Percentiles rank a stretch among this genome's conserved stretches.
Conservation (phyloP, 2,113 vertebrate genomes). For the Salvator merianae region DNA sequence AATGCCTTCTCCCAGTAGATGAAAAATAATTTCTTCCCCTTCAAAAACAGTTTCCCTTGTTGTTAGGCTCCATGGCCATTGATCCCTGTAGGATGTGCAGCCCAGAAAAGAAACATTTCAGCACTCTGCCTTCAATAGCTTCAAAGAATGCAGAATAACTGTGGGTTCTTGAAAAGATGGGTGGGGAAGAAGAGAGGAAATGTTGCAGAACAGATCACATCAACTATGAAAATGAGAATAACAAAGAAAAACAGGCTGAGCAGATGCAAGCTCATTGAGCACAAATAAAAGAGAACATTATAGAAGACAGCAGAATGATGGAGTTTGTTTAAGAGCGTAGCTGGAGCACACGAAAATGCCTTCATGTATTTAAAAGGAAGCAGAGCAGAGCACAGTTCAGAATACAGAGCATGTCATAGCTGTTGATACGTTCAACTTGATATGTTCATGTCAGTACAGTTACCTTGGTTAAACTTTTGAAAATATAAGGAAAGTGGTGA, state of each 20-base stretch:
- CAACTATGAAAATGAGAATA: neutral
- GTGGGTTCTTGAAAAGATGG: neutral
- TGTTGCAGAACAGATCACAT: neutral
- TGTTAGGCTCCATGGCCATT: too few relatives aligned
- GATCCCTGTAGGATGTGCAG: too few relatives aligned
- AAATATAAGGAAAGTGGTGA: too few relatives aligned
- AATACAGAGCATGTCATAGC: neutral
- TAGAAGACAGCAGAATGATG: neutral
- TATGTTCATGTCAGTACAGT: neutral
- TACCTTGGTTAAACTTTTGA: neutral
- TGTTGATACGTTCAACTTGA: neutral
- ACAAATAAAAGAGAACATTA: neutral
- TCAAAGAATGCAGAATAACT: neutral
- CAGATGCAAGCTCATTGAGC: neutral
- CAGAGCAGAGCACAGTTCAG: neutral
- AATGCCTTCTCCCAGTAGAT: too few relatives aligned
- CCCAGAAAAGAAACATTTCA: too few relatives aligned
- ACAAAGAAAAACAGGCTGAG: neutral
- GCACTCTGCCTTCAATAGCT: neutral
- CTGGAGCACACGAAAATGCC: neutral
- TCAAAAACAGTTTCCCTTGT: too few relatives aligned
- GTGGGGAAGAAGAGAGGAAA: neutral
- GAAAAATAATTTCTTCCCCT: too few relatives aligned
- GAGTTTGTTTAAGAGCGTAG: neutral
- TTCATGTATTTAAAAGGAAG: neutral